Conservation (phyloP, 2,888 invertebrate species). For the Saturnia japonica region DNA sequence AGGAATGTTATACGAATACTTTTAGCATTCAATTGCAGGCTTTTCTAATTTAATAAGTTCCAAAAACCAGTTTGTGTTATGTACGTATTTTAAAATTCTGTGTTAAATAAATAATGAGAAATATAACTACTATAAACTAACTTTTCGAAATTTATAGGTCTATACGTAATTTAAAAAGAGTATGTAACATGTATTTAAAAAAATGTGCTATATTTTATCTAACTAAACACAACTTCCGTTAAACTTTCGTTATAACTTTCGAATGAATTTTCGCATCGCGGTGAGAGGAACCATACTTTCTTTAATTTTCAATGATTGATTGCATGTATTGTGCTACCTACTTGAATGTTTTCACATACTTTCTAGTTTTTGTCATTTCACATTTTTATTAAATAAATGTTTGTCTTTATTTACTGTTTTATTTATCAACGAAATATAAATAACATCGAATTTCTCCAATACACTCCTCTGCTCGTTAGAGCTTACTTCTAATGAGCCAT, state of each 20-base stretch:
- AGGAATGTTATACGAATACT: background rate
- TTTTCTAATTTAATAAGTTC: too few species aligned
- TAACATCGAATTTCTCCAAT: too few species aligned
- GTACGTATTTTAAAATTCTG: background rate
- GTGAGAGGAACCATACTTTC: background rate
- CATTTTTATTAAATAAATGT: conserved; percentile 16
- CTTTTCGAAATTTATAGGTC: too few species aligned
- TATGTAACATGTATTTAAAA: background rate
- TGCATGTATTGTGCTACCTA: background rate
- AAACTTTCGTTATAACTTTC: too few species aligned
- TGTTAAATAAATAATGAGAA: background rate
- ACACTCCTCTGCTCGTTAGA: too few species aligned
- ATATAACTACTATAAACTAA: too few species aligned
- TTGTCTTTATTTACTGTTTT: conserved; percentile 11
- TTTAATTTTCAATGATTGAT: conserved; percentile 5
- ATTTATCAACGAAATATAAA: too few species aligned
- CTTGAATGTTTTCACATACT: conserved; percentile 3
- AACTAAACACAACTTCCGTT: background rate
- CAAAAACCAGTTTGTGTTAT: background rate
- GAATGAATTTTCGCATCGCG: background rate
- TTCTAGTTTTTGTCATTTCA: conserved; percentile 15
- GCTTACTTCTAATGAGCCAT: too few species aligned
- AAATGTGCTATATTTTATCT: background rate
- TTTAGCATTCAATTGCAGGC: background rate
- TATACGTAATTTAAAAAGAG: background rate